Evolutionary conservation across 2,113 vertebrate genomes (phyloP).

Genomic region (Antechinus flavipes): DNA sequence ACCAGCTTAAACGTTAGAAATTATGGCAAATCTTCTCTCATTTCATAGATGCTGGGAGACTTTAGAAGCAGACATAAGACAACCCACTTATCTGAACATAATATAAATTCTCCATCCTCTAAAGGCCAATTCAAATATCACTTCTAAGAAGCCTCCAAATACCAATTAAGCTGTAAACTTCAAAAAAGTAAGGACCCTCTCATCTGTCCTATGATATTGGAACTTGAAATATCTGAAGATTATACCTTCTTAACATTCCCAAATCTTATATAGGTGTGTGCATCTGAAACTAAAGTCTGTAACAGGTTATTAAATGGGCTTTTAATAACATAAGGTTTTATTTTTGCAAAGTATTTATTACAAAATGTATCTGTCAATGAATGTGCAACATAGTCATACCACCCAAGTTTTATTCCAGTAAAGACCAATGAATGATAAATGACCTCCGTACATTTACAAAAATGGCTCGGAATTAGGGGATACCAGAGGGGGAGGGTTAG

Average conservation of each 20-base stretch:
- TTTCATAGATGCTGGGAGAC: background rate
- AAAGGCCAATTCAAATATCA: background rate
- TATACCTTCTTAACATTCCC: background rate
- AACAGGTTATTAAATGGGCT: background rate
- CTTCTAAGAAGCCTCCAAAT: background rate
- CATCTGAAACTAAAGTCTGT: background rate
- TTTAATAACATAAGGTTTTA: background rate
- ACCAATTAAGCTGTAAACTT: background rate
- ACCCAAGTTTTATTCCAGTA: background rate
- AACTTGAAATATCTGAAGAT: background rate
- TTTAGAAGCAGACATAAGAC: slow-evolving; percentile 4
- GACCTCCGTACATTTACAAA: background rate
- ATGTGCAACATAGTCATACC: background rate
- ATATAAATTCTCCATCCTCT: background rate
- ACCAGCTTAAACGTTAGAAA: background rate
- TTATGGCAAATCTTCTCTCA: background rate
- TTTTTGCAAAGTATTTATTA: background rate
- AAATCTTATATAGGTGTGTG: background rate
- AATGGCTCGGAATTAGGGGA: background rate
- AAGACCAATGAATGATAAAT: background rate
- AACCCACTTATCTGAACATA: slow-evolving; percentile 14
- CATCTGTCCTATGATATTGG: background rate
- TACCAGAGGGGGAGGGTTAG: background rate
- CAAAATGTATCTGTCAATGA: background rate
- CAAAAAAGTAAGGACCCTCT: background rate